Base-by-base conservation (phyloP, 2,888 invertebrate genomes). In the Eumacrocentrus americanus region DNA sequence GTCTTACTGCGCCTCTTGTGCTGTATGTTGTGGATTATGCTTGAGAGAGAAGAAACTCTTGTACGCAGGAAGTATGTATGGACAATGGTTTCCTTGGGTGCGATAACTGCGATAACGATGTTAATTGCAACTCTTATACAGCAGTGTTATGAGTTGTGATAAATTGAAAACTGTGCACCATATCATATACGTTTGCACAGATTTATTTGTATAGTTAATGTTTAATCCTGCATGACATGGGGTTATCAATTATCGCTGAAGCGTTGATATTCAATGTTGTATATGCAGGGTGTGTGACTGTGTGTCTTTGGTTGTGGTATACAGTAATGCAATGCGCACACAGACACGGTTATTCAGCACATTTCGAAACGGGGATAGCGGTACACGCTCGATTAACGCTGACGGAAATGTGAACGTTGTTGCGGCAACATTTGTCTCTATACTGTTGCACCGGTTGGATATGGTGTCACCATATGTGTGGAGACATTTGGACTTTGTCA, bases 311-410 rank as follows among this genome's bases (percentile, higher is more conserved):
- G n/a, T n/a, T n/a, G n/a, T n/a, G n/a, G n/a, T n/a, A n/a, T n/a
- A n/a, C n/a, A n/a, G n/a, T n/a, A n/a, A 44, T 44, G 20, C 2
- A 9, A 23, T 22, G 7, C 14, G 25, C 46, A n/a, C 12, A 46
- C 14, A 46, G 25, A 23, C 42, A 9, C 14, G 46, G 12, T 46
- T 25, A 46, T 46, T 46, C 46, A 25, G 23, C 20, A 14, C 20
- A 55, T 55, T 55, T 35, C 46, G 55, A 55, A 55, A 55, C 25
- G 34, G 12, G 35, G 11, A 40, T 40, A 53, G 25, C 25, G 25
- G 40, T 53, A 29, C 22, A 55, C 46, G 55, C 29, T 55, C 46
- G 55, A 55, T 55, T 55, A 55, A 55, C 22, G 44, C 34, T 44
- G 54, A 44, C 18, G 46, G 42, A 42, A 53, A 53, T 42, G 29